A percentile compares a stretch with the other conserved stretches of the same genome.
Conservation (phyloP, 2,797 vertebrate species). For the Pachyuromys duprasi region DNA sequence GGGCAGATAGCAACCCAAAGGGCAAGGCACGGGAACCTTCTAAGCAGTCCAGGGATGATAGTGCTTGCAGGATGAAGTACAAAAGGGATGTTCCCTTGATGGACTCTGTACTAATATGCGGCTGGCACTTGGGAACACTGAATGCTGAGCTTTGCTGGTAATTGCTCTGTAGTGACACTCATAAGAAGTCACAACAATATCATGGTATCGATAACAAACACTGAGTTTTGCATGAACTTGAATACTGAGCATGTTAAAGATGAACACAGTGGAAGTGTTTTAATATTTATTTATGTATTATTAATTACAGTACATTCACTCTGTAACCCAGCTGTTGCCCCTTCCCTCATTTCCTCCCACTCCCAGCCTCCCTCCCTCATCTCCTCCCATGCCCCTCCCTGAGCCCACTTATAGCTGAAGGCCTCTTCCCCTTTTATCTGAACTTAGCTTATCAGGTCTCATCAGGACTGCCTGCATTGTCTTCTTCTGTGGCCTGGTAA, state of each 20-base stretch:
- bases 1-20: background rate
- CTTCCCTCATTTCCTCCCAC: no score
- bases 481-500: no score
- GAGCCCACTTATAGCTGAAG: no score
- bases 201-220: background rate
- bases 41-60: no score
- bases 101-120: background rate
- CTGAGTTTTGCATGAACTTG: background rate
- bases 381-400: no score
- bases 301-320: no score
- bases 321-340: no score
- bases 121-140: background rate
- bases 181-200: background rate
- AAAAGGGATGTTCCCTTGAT: background rate
- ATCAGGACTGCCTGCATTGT: no score
- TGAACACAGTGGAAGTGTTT: background rate
- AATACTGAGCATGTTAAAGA: slow-evolving; percentile 5
- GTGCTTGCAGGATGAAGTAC: background rate
- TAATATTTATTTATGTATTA: no score
- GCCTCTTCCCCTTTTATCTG: no score
- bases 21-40: background rate
- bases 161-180: background rate
- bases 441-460: no score
- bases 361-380: no score
- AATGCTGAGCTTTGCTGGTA: background rate